Conservation (phyloP, 2,113 vertebrate genomes). For the Kobus ellipsiprymnus region DNA sequence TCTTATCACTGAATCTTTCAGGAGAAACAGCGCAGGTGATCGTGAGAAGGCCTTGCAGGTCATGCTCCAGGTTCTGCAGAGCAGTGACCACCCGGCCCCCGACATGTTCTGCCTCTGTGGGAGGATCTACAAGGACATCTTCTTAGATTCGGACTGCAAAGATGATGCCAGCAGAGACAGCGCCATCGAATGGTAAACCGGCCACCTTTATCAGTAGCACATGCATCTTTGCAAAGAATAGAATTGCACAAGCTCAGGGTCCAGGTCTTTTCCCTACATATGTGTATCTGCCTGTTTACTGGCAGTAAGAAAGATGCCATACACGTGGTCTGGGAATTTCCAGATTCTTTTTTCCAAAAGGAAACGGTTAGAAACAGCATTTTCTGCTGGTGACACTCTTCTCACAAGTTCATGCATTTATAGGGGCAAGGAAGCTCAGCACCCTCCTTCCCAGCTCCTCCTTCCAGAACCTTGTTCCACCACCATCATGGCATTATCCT, state of each 20-base stretch:
- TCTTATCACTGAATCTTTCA: constrained; percentile 33
- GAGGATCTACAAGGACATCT: constrained; percentile 97
- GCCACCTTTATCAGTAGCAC: not conserved
- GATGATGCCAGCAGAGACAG: constrained; percentile 88
- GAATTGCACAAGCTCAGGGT: not conserved
- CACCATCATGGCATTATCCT: not conserved
- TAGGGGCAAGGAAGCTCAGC: not conserved
- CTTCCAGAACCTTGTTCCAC: not conserved
- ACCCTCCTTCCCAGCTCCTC: not conserved
- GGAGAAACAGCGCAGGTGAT: constrained; percentile 89
- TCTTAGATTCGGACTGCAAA: constrained; percentile 92
- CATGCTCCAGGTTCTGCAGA: constrained; percentile 92
- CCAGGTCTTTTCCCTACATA: not conserved
- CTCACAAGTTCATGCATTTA: not conserved
- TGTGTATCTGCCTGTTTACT: not conserved
- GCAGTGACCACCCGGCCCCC: constrained; percentile 89
- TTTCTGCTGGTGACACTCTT: not conserved
- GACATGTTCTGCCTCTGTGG: constrained; percentile 98
- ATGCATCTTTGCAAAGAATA: not conserved
- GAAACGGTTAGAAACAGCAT: not conserved
- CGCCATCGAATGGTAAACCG: constrained; percentile 92
- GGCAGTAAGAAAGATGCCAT: not conserved
- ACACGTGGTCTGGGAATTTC: not conserved
- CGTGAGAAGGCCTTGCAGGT: constrained; percentile 90
- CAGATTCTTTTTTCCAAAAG: not conserved